A percentile compares a stretch with the other conserved stretches of the same genome.
phyloP scores from a whole-genome alignment of 2,113 vertebrate species.

The Macrotus californicus region DNA sequence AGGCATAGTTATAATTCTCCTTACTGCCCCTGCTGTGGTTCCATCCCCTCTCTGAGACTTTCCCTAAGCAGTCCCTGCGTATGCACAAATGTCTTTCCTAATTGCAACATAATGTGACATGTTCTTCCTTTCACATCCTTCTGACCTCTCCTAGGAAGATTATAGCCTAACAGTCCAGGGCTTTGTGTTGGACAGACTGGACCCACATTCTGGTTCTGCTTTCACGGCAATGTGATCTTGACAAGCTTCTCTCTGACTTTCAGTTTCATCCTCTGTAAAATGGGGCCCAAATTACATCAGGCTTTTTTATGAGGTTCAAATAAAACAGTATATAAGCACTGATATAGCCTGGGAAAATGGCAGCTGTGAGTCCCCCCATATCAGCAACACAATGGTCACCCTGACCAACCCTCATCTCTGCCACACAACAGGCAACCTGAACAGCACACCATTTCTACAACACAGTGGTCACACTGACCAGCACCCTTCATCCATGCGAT shows the following conservation, averaged over 20 bases:
- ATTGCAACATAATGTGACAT: neutral
- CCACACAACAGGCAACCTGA: neutral
- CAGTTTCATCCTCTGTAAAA: neutral
- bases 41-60: neutral
- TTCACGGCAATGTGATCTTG: neutral
- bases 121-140: neutral
- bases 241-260: neutral
- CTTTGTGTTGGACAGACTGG: neutral
- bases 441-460: neutral
- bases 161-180: neutral
- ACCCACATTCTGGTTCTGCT: neutral
- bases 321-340: neutral
- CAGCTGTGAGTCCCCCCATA: neutral
- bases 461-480: neutral
- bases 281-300: neutral
- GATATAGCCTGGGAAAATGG: neutral
- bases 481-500: neutral
- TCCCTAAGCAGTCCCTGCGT: too few species aligned
- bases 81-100: neutral
- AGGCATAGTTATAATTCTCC: fast-evolving
- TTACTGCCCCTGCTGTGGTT: neutral
- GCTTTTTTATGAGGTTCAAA: neutral
- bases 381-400: fast-evolving
- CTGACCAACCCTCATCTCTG: too few species aligned
- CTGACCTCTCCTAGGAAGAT: neutral